These are phyloP conservation scores for Parasteatoda lunata DNA, from an alignment of 2,888 invertebrate genomes.

Conservation along the genomic window DNA sequence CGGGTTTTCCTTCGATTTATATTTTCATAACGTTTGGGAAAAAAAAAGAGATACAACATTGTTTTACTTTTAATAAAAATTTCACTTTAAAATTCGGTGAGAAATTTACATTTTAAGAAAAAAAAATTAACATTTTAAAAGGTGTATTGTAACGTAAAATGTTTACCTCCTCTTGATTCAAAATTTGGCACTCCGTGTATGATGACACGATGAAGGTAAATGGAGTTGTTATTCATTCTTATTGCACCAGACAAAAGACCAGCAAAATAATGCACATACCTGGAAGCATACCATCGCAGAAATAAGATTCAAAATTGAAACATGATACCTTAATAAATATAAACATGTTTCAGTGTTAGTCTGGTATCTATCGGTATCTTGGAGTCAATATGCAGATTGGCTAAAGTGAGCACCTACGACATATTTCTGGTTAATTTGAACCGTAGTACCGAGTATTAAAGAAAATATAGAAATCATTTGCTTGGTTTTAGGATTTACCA, in stretches of 20 bases:
- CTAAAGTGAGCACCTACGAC: no score
- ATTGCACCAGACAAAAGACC: slow-evolving; percentile 91
- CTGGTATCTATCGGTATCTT: no score
- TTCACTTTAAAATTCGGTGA: background rate
- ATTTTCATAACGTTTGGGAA: no score
- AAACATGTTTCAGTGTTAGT: no score
- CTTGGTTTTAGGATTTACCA: no score
- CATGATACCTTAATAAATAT: no score
- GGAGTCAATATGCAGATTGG: no score
- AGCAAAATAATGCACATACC: slow-evolving; percentile 94
- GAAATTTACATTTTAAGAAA: background rate
- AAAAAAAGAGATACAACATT: background rate
- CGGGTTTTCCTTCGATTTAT: no score
- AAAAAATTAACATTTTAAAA: background rate
- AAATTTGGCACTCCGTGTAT: slow-evolving; percentile 89
- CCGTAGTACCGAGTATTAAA: no score
- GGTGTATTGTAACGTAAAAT: background rate
- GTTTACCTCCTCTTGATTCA: slow-evolving; percentile 77
- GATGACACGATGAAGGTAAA: slow-evolving; percentile 89
- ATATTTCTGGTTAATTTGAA: no score
- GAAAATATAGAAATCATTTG: no score
- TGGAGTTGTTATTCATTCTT: slow-evolving; percentile 88
- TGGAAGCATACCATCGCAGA: slow-evolving; percentile 73
- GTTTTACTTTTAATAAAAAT: background rate
- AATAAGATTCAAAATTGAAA: no score